Conservation (phyloP, 2,888 invertebrate genomes). For the Creontiades dilutus region DNA sequence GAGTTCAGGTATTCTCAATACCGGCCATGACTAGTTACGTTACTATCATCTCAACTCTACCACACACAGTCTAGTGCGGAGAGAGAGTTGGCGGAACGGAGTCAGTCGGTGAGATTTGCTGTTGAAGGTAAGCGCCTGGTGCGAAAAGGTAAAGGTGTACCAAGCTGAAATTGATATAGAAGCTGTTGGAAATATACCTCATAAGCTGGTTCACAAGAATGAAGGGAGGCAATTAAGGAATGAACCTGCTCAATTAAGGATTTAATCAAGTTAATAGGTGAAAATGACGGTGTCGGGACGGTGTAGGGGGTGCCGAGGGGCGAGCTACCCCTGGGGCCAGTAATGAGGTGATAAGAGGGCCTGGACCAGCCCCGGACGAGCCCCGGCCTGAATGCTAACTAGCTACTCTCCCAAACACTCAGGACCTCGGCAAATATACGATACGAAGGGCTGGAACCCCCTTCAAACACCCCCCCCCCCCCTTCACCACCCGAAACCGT, state of each 20-base stretch:
- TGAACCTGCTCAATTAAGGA: neutral
- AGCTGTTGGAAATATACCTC: too few relatives aligned
- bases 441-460: neutral
- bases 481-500: neutral
- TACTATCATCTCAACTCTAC: too few relatives aligned
- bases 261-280: constrained; percentile 29
- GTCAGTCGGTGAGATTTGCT: too few relatives aligned
- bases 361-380: constrained; percentile 10
- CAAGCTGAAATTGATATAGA: too few relatives aligned
- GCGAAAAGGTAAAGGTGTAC: too few relatives aligned
- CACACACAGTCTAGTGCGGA: too few relatives aligned
- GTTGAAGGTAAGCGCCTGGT: too few relatives aligned
- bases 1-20: too few relatives aligned
- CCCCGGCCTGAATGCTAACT: constrained; percentile 21
- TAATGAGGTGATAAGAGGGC: constrained; percentile 35
- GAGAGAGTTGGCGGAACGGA: too few relatives aligned
- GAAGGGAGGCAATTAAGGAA: neutral
- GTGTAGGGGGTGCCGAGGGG: neutral
- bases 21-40: too few relatives aligned
- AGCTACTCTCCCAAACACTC: constrained; percentile 32
- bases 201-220: neutral
- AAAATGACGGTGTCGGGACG: neutral
- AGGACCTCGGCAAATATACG: constrained; percentile 1
- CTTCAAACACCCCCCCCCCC: neutral
- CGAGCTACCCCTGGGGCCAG: neutral